Conservation (phyloP, 2,113 vertebrate species). For the Podiceps cristatus region DNA sequence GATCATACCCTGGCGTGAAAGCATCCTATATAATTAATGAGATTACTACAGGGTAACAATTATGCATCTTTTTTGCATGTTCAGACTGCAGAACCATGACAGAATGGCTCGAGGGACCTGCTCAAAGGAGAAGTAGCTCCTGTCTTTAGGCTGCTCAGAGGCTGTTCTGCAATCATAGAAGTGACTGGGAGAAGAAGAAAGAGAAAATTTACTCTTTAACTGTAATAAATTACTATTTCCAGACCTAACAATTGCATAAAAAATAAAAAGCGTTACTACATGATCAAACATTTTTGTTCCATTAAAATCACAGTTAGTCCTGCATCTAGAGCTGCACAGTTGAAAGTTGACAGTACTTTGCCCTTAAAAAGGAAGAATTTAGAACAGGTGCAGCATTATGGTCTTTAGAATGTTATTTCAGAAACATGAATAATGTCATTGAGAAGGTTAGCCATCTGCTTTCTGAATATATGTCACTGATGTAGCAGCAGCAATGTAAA, state of each 20-base stretch:
- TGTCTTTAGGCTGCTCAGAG: not conserved
- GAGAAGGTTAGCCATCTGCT: slow-evolving; percentile 70
- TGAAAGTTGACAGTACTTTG: not conserved
- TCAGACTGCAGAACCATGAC: not conserved
- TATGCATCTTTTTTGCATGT: not conserved
- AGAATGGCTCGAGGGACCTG: not conserved
- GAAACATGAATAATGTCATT: slow-evolving; percentile 68
- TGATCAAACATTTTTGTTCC: not conserved
- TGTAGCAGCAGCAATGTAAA: not conserved
- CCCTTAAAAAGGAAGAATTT: not conserved
- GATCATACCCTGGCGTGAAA: not conserved
- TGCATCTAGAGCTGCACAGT: not conserved
- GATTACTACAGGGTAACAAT: not conserved
- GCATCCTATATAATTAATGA: not conserved
- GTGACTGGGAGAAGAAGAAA: not conserved
- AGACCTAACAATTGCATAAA: not conserved
- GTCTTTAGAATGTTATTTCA: slow-evolving; percentile 49
- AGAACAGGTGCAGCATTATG: slow-evolving; percentile 45
- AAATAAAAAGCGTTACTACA: not conserved
- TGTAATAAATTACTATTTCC: not conserved
- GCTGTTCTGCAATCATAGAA: not conserved
- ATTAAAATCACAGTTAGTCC: not conserved
- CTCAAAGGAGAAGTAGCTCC: not conserved
- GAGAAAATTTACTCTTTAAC: not conserved
- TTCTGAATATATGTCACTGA: slow-evolving; percentile 34